Evolutionary conservation across 2,113 vertebrate genomes (phyloP).

Genomic region (Mystacornis crossleyi): DNA sequence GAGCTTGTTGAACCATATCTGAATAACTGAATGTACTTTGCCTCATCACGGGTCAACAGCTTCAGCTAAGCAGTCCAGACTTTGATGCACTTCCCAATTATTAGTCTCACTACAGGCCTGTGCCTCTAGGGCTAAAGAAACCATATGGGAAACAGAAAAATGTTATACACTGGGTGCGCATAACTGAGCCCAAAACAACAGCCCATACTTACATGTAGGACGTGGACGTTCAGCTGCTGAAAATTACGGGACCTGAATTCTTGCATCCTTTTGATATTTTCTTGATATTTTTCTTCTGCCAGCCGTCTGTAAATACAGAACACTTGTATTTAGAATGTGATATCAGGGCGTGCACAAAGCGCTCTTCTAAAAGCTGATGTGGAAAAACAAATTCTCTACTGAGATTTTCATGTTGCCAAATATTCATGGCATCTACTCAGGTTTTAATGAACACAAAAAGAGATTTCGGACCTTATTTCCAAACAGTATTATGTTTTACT

Average conservation of each 20-base stretch:
- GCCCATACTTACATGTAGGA: constrained; percentile 68
- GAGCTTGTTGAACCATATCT: not conserved
- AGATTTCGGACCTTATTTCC: not conserved
- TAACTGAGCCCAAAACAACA: not conserved
- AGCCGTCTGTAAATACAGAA: constrained; percentile 74
- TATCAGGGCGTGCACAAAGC: not conserved
- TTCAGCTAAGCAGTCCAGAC: not conserved
- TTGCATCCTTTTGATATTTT: constrained; percentile 77
- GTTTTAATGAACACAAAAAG: not conserved
- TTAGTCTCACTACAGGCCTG: not conserved
- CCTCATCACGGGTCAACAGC: not conserved
- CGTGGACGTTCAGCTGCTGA: constrained; percentile 57
- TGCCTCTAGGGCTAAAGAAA: not conserved
- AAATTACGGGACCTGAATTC: constrained; percentile 75
- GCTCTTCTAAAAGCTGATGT: not conserved
- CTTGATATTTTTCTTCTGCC: constrained; percentile 83
- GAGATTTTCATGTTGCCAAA: not conserved
- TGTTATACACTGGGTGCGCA: not conserved
- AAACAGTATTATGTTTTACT: not conserved
- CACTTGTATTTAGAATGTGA: not conserved
- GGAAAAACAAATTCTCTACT: not conserved
- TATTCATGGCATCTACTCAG: not conserved
- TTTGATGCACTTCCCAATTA: not conserved
- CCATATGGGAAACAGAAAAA: not conserved
- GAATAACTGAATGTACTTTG: not conserved